phyloP scores from a whole-genome alignment of 2,797 vertebrate species.

The Syngnathus rostellatus region DNA sequence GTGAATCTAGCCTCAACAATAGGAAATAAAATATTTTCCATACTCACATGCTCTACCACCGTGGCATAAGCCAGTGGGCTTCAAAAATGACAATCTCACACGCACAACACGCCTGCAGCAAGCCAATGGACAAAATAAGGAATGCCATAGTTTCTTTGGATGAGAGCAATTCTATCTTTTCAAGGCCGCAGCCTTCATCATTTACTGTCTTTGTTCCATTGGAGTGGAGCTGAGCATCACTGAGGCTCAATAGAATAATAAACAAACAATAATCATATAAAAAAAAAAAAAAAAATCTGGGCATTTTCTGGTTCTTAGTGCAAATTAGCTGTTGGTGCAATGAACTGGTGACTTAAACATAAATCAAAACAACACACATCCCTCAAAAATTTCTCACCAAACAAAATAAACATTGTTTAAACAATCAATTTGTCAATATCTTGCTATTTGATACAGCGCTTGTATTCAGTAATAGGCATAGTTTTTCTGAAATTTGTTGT shows the following conservation, averaged over 20 bases:
- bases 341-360: background rate
- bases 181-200: slow-evolving; percentile 21
- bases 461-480: background rate
- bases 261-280: slow-evolving; percentile 1
- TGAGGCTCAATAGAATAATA: slow-evolving; percentile 5
- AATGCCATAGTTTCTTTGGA: slow-evolving; percentile 44
- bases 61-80: slow-evolving; percentile 61
- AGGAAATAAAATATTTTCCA: slow-evolving; percentile 37
- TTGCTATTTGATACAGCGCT: background rate
- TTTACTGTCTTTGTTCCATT: slow-evolving; percentile 4
- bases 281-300: background rate
- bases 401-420: background rate
- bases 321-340: background rate
- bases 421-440: background rate
- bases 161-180: slow-evolving; percentile 31
- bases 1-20: slow-evolving; percentile 31
- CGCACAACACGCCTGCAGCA: slow-evolving; percentile 31
- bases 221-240: slow-evolving; percentile 8
- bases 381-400: background rate
- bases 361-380: background rate
- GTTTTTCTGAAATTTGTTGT: background rate
- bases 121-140: slow-evolving; percentile 42
- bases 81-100: slow-evolving; percentile 40
- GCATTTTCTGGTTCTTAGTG: background rate
- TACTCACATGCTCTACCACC: slow-evolving; percentile 47